Base-by-base conservation (phyloP, 2,113 vertebrate genomes). In the Cepphus grylle region DNA sequence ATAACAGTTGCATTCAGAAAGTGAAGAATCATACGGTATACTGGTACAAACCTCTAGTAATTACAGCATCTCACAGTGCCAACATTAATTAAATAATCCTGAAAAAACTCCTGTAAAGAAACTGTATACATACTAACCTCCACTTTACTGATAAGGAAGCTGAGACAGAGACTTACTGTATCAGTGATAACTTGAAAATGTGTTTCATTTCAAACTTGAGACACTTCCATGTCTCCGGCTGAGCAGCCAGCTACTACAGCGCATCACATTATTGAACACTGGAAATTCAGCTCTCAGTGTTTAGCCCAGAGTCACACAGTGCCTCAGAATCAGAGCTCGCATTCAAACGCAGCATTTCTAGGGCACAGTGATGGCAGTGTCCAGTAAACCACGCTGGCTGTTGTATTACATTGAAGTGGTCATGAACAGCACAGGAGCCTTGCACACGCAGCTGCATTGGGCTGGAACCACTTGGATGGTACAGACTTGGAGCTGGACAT, bases 1-100 rank as follows among this genome's bases (percentile, higher is more conserved):
- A 93, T 93, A 97, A 96, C 80, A 84, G 83, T 45, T 63, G 58
- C 82, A 95, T 96, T 96, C 94, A 97, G 94, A 61, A 92, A 90
- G 52, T 56, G 43, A 43, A 74, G 91, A 84, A 95, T 94, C 73
- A 91, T 92, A 93, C 6, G 81, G 77, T 89, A 40, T 26, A 72
- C 1, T 25, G 40, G 77, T 87, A 93, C 25, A 84, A 91, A 78
- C 65, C 66, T 76, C 76, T 69, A 82, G 80, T 83, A 96, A 76
- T 91, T 69, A 59, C 13, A 88, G 81, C 69, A 91, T 79, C 72
- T 96, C 23, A 0, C 50, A 76, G 40, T 81, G 88, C 95, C 81
- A 94, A 76, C 36, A 36, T 36, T 74, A 85, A 94, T 86, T 93
- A 92, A 81, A 88, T 71, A 76, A 94, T 72, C 52, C 36, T 67